Evolutionary conservation across 2,888 invertebrate species (phyloP), one percentile per base, ranked within the genome.

Genomic region (Campopleginae sp.): DNA sequence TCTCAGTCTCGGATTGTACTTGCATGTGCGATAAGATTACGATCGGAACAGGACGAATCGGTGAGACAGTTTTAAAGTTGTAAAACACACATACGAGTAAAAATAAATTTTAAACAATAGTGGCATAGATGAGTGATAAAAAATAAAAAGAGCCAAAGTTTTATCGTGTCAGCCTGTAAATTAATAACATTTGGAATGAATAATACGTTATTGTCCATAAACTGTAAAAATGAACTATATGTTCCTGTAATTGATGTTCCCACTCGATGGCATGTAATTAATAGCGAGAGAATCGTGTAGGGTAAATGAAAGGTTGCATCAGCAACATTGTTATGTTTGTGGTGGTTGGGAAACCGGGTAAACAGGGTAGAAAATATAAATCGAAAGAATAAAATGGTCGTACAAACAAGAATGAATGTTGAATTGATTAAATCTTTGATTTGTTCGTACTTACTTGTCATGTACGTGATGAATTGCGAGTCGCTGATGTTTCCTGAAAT

Each of bases 401-500:
- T 2, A 14, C 27, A 27, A 58, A 58, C 27, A 14, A 27, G 27
- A 27, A 14, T 27, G 0, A 58, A 58, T 14, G 27, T 27, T 14
- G 5, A 58, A 27, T 27, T 58, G 6, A 5, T 68, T 12, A 46
- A 2, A 31, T 42, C 38, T 10, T 8, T 42, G 23, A 23, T 54
- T 42, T 14, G 14, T 14, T 51, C 1, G 70, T 80, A 93, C 93
- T 93, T 93, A 93, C 93, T 93, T 91, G 93, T 93, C 93, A 93
- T 92, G 90, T 93, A 93, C 83, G 92, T 93, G 93, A 94, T 94
- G 93, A 93, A 93, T 89, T 92, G 91, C 74, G 93, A 90, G 88
- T 92, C 92, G 92, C 92, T 92, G 93, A 92, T 93, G 92, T 93
- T 93, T 87, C 93, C 93, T 94, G 93, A 93, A 94, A 74, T 90